Evolutionary conservation across 2,888 invertebrate genomes (phyloP).

Genomic region (Metalampra italica): DNA sequence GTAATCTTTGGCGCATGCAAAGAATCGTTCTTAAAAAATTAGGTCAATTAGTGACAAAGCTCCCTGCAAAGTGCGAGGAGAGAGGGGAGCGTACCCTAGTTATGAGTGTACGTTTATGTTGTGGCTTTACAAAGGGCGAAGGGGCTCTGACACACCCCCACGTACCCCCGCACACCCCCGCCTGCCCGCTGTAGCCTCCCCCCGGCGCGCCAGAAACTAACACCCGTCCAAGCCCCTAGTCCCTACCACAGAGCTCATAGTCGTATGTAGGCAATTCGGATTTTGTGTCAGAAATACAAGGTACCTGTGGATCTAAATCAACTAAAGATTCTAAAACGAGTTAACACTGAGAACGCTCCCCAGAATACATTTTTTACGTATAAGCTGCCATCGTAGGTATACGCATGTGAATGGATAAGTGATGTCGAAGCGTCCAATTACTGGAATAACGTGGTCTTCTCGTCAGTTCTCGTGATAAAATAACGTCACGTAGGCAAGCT

Average conservation of each 20-base stretch:
- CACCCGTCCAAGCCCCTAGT: constrained; percentile 20
- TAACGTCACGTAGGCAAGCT: constrained; percentile 31
- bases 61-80: constrained; percentile 39
- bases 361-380: constrained; percentile 41
- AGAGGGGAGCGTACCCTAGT: constrained; percentile 43
- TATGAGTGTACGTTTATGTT: constrained; percentile 29
- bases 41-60: constrained; percentile 66
- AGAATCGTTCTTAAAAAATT: constrained; percentile 51
- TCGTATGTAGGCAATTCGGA: constrained; percentile 21
- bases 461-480: background rate
- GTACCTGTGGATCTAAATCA: constrained; percentile 48
- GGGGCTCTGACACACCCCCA: constrained; percentile 40
- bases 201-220: constrained; percentile 24
- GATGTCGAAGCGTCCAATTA: no score
- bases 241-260: constrained; percentile 35
- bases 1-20: constrained; percentile 28
- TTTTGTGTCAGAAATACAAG: constrained; percentile 42
- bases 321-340: constrained; percentile 53
- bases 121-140: constrained; percentile 54
- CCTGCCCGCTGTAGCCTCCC: constrained; percentile 18
- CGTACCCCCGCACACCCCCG: constrained; percentile 27
- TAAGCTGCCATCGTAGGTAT: constrained; percentile 26
- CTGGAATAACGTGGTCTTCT: no score
- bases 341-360: constrained; percentile 38
- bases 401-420: no score